Evolutionary conservation across 2,797 vertebrate genomes (phyloP).

Genomic region (Rhincodon typus): DNA sequence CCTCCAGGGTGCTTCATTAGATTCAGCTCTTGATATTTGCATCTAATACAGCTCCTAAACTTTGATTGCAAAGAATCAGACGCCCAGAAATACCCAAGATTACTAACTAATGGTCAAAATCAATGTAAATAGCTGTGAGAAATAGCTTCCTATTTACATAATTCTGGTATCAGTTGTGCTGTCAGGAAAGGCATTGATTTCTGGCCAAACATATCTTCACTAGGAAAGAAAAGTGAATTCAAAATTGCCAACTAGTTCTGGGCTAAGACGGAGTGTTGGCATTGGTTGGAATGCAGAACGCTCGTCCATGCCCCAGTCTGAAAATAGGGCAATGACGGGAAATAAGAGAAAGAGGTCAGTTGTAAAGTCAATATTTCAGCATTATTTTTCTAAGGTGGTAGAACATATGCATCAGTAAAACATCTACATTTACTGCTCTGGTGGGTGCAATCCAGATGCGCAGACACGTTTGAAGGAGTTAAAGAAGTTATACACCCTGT

Average conservation of each 20-base stretch:
- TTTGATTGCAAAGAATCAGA: background rate
- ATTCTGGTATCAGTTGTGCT: background rate
- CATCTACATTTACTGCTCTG: background rate
- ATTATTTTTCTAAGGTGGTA: background rate
- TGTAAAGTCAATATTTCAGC: background rate
- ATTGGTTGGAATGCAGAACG: background rate
- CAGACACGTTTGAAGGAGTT: background rate
- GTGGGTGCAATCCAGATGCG: background rate
- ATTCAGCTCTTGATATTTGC: background rate
- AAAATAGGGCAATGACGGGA: background rate
- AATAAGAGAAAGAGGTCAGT: background rate
- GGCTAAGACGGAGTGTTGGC: background rate
- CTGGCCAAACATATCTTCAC: background rate
- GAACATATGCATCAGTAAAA: background rate
- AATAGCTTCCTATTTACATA: background rate
- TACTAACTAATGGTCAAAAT: background rate
- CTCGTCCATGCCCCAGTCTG: background rate
- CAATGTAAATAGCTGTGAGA: background rate
- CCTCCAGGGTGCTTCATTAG: background rate
- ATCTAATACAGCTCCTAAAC: background rate
- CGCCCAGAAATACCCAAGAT: background rate
- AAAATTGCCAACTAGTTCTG: background rate
- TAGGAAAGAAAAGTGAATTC: too few relatives aligned
- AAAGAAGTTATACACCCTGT: background rate
- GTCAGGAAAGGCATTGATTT: background rate